These are phyloP conservation scores for Brachyhypopomus occidentalis DNA, from an alignment of 2,113 vertebrate genomes.

Conservation along the genomic window DNA sequence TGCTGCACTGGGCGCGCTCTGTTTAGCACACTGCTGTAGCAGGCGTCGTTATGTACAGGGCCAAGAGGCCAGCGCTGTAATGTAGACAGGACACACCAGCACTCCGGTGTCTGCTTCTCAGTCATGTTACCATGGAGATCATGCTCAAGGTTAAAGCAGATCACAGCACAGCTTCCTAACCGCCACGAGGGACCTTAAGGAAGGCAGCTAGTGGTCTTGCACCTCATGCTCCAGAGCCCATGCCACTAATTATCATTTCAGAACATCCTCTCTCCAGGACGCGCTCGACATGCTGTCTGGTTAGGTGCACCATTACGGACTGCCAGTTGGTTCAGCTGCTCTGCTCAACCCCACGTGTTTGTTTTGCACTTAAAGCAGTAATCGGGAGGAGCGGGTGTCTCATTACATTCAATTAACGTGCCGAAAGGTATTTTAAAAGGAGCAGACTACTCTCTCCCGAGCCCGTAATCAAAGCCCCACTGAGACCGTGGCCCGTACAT, in stretches of 20 bases:
- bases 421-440: constrained; percentile 47
- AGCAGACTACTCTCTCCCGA: constrained; percentile 27
- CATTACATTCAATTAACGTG: constrained; percentile 57
- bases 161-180: background rate
- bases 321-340: constrained; percentile 22
- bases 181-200: background rate
- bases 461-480: constrained; percentile 51
- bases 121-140: constrained; percentile 60
- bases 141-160: constrained; percentile 70
- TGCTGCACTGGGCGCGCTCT: constrained; percentile 29
- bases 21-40: constrained; percentile 60
- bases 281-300: constrained; percentile 12
- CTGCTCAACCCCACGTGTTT: constrained; percentile 53
- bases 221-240: background rate
- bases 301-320: background rate
- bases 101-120: background rate
- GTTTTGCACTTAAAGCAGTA: constrained; percentile 53
- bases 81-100: background rate
- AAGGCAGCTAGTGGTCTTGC: background rate
- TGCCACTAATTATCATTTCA: constrained; percentile 35
- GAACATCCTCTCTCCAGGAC: constrained; percentile 6
- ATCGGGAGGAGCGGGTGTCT: constrained; percentile 52
- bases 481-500: constrained; percentile 33
- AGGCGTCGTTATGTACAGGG: background rate
- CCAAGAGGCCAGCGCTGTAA: background rate